Base-by-base conservation (phyloP, 1,140 invertebrate genomes). In the Sitobion miscanthi region DNA sequence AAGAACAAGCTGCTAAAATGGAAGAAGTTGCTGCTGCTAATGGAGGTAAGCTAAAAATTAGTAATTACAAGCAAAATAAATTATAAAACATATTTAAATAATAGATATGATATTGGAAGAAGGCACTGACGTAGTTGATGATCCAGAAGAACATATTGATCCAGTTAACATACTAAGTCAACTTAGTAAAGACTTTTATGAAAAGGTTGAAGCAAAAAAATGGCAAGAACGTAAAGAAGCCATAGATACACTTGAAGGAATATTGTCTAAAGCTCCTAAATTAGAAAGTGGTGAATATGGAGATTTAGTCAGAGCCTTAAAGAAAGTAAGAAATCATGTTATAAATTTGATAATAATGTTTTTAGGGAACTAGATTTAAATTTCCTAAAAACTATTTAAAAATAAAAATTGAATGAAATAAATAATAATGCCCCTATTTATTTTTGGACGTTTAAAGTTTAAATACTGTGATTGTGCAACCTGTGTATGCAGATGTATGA, bases 181-280 rank as follows among this genome's bases (percentile, higher is more conserved):
- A 95, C 95, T 99, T 45, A 98, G 98, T 0, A 99, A 99, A 96
- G 98, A 99, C 95, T 99, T 99, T 95, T 99, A 97, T 95, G 98
- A 99, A 17, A 98, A 99, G 95, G 94, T 98, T 57, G 99, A 99
- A 95, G 98, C 98, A 0, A 99, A 99, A 95, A 99, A 99, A 95
- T 99, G 99, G 99, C 98, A 98, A 94, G 98, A 99, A 90, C 96
- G 99, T 20, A 99, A 99, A 95, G 98, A 99, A 95, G 97, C 97
- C 0, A 94, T 99, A 11, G 98, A 99, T 94, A 95, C 96, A 5
- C 95, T 99, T 0, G 97, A 99, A 93, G 96, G 96, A 93, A 95
- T 99, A 7, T 95, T 98, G 2, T 97, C 97, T 94, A 96, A 96
- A 47, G 97, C 97, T 95, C 98, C 98, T 0, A 99, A 98, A 95